A percentile compares a stretch with the other conserved stretches of the same genome.
phyloP scores from a whole-genome alignment of 2,888 invertebrate species.

The Tenthredo amoena region DNA sequence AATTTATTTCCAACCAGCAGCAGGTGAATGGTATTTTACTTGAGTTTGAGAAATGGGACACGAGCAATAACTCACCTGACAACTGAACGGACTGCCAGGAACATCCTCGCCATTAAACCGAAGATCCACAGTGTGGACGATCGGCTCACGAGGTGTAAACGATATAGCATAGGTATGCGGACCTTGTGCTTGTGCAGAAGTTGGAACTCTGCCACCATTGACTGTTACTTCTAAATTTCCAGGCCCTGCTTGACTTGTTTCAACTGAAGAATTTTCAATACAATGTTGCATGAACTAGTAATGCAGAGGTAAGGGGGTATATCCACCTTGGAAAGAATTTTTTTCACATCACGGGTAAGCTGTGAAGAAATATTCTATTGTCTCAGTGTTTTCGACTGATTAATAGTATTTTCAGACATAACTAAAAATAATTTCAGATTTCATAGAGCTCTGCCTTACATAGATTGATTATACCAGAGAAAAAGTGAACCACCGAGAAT shows the following conservation, averaged over 20 bases:
- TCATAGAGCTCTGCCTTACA: too few species aligned
- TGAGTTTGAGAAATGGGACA: neutral
- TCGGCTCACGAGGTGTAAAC: constrained; percentile 95
- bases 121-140: constrained; percentile 95
- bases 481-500: too few species aligned
- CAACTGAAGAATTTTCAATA: constrained; percentile 82
- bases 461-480: too few species aligned
- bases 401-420: too few species aligned
- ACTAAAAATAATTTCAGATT: too few species aligned
- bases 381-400: too few species aligned
- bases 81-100: constrained; percentile 84
- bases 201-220: constrained; percentile 97
- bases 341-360: too few species aligned
- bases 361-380: too few species aligned
- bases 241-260: constrained; percentile 98
- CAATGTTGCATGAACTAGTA: neutral
- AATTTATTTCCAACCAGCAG: neutral
- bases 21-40: neutral
- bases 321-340: too few species aligned
- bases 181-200: constrained; percentile 97
- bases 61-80: constrained; percentile 74
- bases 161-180: constrained; percentile 98
- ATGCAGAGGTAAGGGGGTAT: neutral
- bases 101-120: constrained; percentile 98
- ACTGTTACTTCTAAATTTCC: constrained; percentile 99